A percentile compares a stretch with the other conserved stretches of the same genome.
These are phyloP conservation scores for Sphenopsis melanotis DNA, from an alignment of 2,797 vertebrate genomes.

Conservation along the genomic window DNA sequence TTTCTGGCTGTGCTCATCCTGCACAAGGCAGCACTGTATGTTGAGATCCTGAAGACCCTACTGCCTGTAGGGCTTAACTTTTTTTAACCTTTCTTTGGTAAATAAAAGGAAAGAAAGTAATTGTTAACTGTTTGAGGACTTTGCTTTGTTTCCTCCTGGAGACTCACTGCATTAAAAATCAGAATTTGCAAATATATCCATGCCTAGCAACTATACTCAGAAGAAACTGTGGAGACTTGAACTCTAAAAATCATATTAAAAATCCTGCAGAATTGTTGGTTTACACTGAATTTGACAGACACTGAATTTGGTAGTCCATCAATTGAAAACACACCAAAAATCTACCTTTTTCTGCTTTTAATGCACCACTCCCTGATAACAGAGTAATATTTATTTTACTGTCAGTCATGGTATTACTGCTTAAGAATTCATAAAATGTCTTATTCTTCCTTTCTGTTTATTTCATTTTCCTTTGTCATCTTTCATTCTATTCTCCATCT, in stretches of 20 bases:
- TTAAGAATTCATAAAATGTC: background rate
- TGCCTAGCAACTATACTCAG: background rate
- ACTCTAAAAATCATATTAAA: background rate
- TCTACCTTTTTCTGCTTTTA: background rate
- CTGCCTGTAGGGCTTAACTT: background rate
- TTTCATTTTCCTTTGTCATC: background rate
- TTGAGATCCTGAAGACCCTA: background rate
- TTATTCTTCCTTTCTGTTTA: background rate
- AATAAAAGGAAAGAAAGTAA: background rate
- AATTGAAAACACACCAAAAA: background rate
- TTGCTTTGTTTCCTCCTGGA: background rate
- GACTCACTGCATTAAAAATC: background rate
- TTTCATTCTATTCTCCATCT: background rate
- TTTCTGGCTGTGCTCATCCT: background rate
- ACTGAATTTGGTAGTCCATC: background rate
- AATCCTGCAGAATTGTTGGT: background rate
- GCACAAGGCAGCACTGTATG: constrained; percentile 43
- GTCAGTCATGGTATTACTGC: background rate
- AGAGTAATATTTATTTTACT: background rate
- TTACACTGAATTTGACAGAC: background rate
- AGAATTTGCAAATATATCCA: background rate
- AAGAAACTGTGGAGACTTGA: background rate
- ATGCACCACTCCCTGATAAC: background rate
- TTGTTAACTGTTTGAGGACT: background rate
- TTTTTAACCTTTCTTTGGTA: background rate